Evolutionary conservation across 2,888 invertebrate genomes (phyloP).

Genomic region (Watsonalla binaria): DNA sequence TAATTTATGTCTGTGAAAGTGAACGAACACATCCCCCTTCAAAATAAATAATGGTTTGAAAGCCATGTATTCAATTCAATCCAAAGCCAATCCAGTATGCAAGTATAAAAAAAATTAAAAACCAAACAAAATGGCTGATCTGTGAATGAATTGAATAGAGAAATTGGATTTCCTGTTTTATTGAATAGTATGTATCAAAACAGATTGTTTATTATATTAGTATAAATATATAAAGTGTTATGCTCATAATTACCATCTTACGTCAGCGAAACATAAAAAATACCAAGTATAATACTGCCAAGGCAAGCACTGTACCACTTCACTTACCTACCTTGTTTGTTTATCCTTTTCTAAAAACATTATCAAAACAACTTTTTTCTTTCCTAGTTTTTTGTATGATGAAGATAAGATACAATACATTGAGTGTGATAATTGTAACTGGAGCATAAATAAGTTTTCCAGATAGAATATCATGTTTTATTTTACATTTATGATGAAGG

Average conservation of each 20-base stretch:
- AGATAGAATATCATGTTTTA: too few species aligned
- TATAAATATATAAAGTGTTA: neutral
- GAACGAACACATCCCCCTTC: too few species aligned
- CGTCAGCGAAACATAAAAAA: neutral
- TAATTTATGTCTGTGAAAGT: too few species aligned
- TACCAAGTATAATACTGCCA: neutral
- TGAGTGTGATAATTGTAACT: too few species aligned
- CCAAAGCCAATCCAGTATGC: neutral
- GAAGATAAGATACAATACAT: too few species aligned
- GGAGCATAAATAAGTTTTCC: too few species aligned
- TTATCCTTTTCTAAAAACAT: neutral
- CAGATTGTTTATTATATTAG: neutral
- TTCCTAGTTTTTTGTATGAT: too few species aligned
- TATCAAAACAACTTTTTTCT: neutral
- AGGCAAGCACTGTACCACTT: neutral
- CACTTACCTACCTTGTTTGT: neutral
- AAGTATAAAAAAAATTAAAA: slow-evolving; percentile 26
- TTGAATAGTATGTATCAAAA: slow-evolving; percentile 31
- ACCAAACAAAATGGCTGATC: slow-evolving; percentile 68
- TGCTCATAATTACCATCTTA: neutral
- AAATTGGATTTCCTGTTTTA: slow-evolving; percentile 30
- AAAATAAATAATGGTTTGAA: neutral
- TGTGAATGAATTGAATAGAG: slow-evolving; percentile 44
- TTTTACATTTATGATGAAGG: slow-evolving; percentile 14
- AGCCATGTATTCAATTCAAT: neutral